These are phyloP conservation scores for Eubasilissa splendida DNA, from an alignment of 2,888 invertebrate genomes.

Conservation along the genomic window DNA sequence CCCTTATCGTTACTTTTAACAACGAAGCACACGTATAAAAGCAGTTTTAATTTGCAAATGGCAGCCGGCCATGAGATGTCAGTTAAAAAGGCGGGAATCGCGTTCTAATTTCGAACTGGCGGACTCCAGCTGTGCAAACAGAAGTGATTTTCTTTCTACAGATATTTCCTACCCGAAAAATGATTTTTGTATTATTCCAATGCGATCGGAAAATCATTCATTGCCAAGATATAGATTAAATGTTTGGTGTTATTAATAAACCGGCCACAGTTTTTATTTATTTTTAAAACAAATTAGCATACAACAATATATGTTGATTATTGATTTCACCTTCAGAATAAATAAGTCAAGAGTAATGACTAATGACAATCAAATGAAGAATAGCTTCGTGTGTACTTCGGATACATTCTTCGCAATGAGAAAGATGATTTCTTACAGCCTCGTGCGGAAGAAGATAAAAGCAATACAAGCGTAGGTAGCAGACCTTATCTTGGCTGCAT, in stretches of 20 bases:
- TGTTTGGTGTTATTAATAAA: background rate
- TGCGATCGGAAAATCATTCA: constrained; percentile 12
- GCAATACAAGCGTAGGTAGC: too few species aligned
- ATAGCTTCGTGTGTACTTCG: too few species aligned
- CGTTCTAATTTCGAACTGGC: constrained; percentile 43
- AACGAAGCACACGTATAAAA: constrained; percentile 5
- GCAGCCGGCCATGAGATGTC: constrained; percentile 49
- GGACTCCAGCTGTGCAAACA: constrained; percentile 46
- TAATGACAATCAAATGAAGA: too few species aligned
- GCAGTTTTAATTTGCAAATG: constrained; percentile 45
- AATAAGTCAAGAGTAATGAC: too few species aligned
- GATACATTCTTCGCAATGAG: too few species aligned
- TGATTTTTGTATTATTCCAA: background rate
- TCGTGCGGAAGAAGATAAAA: too few species aligned
- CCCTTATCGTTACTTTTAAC: constrained; percentile 15
- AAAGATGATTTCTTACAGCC: too few species aligned
- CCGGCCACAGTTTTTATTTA: background rate
- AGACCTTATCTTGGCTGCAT: too few species aligned
- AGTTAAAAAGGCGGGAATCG: constrained; percentile 51
- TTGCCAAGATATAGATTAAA: constrained; percentile 11
- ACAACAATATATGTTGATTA: too few species aligned
- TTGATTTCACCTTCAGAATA: too few species aligned
- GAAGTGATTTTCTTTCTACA: constrained; percentile 32
- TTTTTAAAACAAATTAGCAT: too few species aligned
- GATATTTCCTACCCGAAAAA: background rate